Percentiles rank a stretch among this genome's conserved stretches.
phyloP scores from a whole-genome alignment of 2,888 invertebrate species.

The Ichneumon xanthorius region DNA sequence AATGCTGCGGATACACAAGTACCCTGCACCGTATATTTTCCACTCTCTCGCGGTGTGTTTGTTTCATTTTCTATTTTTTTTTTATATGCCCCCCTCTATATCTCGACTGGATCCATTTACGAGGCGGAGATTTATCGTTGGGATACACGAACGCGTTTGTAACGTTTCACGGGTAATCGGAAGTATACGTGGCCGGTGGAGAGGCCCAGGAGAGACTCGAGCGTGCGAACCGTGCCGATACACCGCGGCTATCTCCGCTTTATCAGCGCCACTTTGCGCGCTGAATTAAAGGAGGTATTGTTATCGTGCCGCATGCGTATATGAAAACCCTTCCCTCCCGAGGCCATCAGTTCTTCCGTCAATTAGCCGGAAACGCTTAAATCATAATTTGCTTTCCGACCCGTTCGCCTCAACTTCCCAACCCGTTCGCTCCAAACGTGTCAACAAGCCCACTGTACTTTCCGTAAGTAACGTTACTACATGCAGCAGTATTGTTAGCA shows the following conservation, averaged over 20 bases:
- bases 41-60: conserved; percentile 18
- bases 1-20: conserved; percentile 30
- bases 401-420: not conserved
- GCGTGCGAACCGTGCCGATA: conserved; percentile 26
- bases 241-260: conserved; percentile 7
- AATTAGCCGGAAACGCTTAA: not conserved
- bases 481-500: too few relatives aligned
- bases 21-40: not conserved
- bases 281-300: conserved; percentile 32
- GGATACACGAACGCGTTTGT: conserved; percentile 64
- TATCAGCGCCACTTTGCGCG: conserved; percentile 35
- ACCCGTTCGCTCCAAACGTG: not conserved
- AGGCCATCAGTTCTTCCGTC: not conserved
- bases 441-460: not conserved
- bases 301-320: not conserved
- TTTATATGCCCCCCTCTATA: conserved; percentile 14
- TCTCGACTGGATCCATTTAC: conserved; percentile 63
- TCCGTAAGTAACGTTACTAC: too few relatives aligned
- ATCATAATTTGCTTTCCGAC: not conserved
- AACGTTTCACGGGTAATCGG: conserved; percentile 58
- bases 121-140: conserved; percentile 64
- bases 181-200: conserved; percentile 35
- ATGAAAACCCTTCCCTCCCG: not conserved
- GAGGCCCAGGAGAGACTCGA: conserved; percentile 14
- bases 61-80: conserved; percentile 46